phyloP scores from a whole-genome alignment of 2,797 vertebrate species.

The Pantherophis vulpinus region DNA sequence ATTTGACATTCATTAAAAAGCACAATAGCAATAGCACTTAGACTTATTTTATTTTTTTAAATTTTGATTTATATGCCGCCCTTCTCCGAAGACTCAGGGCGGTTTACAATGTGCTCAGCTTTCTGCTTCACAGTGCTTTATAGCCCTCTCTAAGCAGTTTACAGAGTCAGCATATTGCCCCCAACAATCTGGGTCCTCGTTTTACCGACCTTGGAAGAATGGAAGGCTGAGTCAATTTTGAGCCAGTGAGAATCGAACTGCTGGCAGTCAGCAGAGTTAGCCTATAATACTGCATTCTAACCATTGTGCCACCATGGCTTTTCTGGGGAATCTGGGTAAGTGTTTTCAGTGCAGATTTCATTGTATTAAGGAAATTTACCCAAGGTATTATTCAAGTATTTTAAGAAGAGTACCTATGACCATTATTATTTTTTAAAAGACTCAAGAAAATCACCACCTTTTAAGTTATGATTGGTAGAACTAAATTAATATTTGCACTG shows the following conservation, averaged over 20 bases:
- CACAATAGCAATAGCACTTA: neutral
- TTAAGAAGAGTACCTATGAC: neutral
- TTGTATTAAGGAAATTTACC: neutral
- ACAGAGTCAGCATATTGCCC: neutral
- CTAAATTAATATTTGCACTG: constrained; percentile 14
- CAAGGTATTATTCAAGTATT: neutral
- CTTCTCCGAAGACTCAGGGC: too few species aligned
- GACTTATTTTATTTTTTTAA: too few species aligned
- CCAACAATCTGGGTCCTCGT: neutral
- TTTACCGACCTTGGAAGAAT: neutral
- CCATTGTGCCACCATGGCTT: neutral
- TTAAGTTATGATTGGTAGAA: neutral
- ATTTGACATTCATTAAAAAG: neutral
- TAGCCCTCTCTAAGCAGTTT: neutral
- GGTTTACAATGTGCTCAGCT: too few species aligned
- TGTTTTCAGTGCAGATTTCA: neutral
- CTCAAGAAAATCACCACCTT: neutral
- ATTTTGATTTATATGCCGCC: too few species aligned
- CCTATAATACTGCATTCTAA: neutral
- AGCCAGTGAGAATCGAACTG: neutral
- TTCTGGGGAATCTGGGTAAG: neutral
- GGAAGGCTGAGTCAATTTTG: neutral
- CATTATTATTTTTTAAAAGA: neutral
- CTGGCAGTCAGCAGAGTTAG: neutral
- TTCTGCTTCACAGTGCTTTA: neutral